Conservation (phyloP, 64 coral and sea anemone species). For the Anthopleura sola region DNA sequence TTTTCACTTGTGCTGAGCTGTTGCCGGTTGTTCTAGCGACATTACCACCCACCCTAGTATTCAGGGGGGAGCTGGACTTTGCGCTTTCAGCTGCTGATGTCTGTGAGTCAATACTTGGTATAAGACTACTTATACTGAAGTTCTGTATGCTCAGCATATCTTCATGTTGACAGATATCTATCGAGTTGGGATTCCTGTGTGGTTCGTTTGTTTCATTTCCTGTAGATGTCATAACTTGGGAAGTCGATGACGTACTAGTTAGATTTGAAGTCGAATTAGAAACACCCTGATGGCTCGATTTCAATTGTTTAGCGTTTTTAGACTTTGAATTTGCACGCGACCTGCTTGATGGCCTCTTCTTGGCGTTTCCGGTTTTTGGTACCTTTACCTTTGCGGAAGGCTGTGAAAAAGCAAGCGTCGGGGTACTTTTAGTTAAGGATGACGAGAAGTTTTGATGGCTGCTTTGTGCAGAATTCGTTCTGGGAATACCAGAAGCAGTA, state of each 20-base stretch:
- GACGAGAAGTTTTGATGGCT: background rate
- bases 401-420: background rate
- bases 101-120: constrained; percentile 69
- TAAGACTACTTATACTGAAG: constrained; percentile 71
- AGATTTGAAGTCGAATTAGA: background rate
- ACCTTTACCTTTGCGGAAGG: constrained; percentile 26
- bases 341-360: background rate
- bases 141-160: constrained; percentile 79
- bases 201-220: background rate
- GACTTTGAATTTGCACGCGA: background rate
- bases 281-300: background rate
- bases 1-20: background rate
- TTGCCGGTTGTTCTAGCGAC: background rate
- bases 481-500: background rate
- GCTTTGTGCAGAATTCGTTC: background rate
- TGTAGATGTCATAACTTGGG: background rate
- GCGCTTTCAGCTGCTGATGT: constrained; percentile 6
- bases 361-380: background rate
- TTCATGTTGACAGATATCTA: constrained; percentile 39
- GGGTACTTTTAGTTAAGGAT: background rate
- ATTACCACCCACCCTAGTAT: background rate
- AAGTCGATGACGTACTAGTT: background rate
- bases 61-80: background rate
- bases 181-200: constrained; percentile 20
- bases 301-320: background rate